Base-by-base conservation (phyloP, 2,888 invertebrate species). In the Plusia festucae region DNA sequence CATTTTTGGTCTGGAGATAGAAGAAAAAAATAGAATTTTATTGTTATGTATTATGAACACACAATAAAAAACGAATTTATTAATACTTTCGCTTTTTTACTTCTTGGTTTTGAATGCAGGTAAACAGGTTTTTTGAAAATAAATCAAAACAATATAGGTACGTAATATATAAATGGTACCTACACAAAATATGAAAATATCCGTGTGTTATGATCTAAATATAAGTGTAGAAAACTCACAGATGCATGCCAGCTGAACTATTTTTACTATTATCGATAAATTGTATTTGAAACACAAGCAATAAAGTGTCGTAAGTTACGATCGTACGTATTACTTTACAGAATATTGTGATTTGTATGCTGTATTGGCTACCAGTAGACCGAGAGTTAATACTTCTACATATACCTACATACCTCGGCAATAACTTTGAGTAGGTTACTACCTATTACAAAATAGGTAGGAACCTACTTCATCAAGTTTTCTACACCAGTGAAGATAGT, bases 181-280 rank as follows among this genome's bases (percentile, higher is more conserved):
- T 24, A n/a, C 62, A 40, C 40, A 32, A 58, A 67, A 53, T 60
- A 74, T 57, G 63, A 60, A 73, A 68, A 76, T 70, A 51, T 73
- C 66, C 65, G 57, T 69, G 66, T 60, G 66, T 56, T 59, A 58
- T 70, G 61, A 58, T 70, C 77, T 81, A 81, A 68, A 79, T 70
- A 73, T 82, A 81, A 78, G 70, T 61, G 60, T 77, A 60, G 34
- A 52, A 62, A 75, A 76, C 73, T 55, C 70, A 73, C 79, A 80
- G 77, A 83, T 85, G 84, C 78, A 83, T 74, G 73, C 78, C 78
- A 75, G 65, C 58, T 60, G 63, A 66, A 82, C 83, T 85, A 85
- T 87, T 85, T 85, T 85, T 83, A 80, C 62, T 65, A 68, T 73
- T 59, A 68, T 69, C 63, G 63, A 65, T 73, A 73, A 59, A 65